These are phyloP conservation scores for Poeciliopsis occidentalis DNA, from an alignment of 2,113 vertebrate species.

Conservation along the genomic window DNA sequence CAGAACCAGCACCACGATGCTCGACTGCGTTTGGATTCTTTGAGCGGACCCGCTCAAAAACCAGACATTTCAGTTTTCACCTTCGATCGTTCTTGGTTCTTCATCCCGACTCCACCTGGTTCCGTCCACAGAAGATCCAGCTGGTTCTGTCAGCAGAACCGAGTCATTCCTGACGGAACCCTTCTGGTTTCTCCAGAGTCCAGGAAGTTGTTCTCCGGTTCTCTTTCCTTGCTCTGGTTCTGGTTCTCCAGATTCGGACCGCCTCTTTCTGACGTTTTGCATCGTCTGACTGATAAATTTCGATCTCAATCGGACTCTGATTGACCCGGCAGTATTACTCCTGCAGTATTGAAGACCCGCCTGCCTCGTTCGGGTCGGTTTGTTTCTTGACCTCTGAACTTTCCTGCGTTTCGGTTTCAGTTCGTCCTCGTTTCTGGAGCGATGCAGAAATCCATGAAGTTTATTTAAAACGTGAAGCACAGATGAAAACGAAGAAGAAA, in stretches of 20 bases:
- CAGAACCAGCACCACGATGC: slow-evolving; percentile 19
- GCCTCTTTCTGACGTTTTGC: not conserved
- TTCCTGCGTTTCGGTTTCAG: slow-evolving; percentile 5
- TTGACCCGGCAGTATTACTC: slow-evolving; percentile 22
- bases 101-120: not conserved
- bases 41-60: not conserved
- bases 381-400: not conserved
- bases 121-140: not conserved
- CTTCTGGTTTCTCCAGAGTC: not conserved
- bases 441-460: not conserved
- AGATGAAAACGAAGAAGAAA: not conserved
- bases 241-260: not conserved
- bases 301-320: slow-evolving; percentile 22
- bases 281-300: slow-evolving; percentile 13
- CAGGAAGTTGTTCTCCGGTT: not conserved
- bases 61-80: not conserved
- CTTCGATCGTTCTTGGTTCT: not conserved
- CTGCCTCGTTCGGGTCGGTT: not conserved
- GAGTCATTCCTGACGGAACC: not conserved
- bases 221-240: not conserved
- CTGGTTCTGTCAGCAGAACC: not conserved
- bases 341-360: not conserved
- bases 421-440: not conserved
- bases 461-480: not conserved
- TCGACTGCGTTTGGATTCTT: not conserved